A percentile compares a stretch with the other conserved stretches of the same genome.
These are phyloP conservation scores for Elysia crispata DNA, from an alignment of 2,888 invertebrate genomes.

Conservation along the genomic window DNA sequence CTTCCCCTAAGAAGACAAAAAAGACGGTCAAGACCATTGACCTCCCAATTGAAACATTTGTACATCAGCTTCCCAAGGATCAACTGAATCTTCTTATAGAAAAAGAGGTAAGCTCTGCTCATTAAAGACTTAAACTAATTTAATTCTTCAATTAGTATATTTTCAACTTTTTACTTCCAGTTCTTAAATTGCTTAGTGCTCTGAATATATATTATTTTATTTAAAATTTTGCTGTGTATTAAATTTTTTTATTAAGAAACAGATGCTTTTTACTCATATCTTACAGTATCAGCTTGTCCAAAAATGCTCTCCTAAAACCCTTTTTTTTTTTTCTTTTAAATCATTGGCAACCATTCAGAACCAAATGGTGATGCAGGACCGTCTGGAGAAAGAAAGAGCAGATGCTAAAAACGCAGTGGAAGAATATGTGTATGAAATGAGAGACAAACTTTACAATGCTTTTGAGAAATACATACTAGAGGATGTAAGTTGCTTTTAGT, in stretches of 20 bases:
- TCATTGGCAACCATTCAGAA: constrained; percentile 79
- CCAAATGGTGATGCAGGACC: constrained; percentile 84
- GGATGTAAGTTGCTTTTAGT: constrained; percentile 84
- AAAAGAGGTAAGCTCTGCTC: constrained; percentile 83
- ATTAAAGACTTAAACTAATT: background rate
- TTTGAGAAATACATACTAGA: constrained; percentile 87
- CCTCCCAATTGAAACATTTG: constrained; percentile 87
- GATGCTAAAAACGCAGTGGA: constrained; percentile 98
- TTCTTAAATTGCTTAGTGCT: too few species aligned
- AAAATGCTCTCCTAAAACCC: background rate
- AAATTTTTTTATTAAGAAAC: too few species aligned
- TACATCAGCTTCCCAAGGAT: constrained; percentile 84
- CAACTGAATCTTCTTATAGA: constrained; percentile 88
- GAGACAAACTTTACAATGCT: constrained; percentile 89
- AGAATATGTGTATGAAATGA: constrained; percentile 97
- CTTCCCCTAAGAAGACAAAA: constrained; percentile 78
- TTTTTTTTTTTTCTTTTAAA: constrained; percentile 20
- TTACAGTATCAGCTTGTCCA: too few species aligned
- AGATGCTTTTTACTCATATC: too few species aligned
- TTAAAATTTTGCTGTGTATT: too few species aligned
- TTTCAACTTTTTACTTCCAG: too few species aligned
- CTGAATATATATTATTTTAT: too few species aligned
- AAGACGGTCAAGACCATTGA: constrained; percentile 88
- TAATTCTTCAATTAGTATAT: too few species aligned
- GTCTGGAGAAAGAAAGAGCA: constrained; percentile 94